phyloP scores from a whole-genome alignment of 2,113 vertebrate genomes.

The Choloepus hoffmanni region DNA sequence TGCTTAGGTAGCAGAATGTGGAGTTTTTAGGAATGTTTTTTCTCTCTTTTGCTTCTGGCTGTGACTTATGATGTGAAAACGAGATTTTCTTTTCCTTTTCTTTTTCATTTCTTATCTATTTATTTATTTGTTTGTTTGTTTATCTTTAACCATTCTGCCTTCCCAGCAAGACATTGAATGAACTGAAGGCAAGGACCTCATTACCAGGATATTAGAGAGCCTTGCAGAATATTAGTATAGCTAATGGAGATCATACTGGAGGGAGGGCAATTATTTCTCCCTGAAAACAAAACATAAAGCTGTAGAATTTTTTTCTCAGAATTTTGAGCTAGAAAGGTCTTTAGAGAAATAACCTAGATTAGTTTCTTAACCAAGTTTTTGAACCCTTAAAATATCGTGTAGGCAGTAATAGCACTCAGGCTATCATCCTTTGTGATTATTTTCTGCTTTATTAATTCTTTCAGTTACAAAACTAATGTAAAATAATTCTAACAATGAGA shows the following conservation, averaged over 20 bases:
- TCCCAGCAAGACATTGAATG: constrained; percentile 80
- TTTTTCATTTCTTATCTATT: not conserved
- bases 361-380: not conserved
- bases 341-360: not conserved
- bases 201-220: constrained; percentile 76
- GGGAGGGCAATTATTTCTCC: constrained; percentile 55
- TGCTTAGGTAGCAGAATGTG: constrained; percentile 75
- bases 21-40: constrained; percentile 70
- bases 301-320: constrained; percentile 5
- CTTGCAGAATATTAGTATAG: constrained; percentile 53
- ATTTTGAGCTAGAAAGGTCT: not conserved
- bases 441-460: constrained; percentile 10
- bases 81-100: constrained; percentile 56
- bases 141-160: constrained; percentile 65
- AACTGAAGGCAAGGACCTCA: constrained; percentile 72
- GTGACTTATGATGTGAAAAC: constrained; percentile 80
- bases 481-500: not conserved
- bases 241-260: constrained; percentile 32
- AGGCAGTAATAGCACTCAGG: not conserved
- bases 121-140: not conserved
- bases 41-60: constrained; percentile 75
- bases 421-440: constrained; percentile 10
- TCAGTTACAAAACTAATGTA: not conserved
- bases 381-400: not conserved
- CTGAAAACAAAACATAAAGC: constrained; percentile 63